Conservation (phyloP, 2,113 vertebrate genomes). For the Penelope pileata region DNA sequence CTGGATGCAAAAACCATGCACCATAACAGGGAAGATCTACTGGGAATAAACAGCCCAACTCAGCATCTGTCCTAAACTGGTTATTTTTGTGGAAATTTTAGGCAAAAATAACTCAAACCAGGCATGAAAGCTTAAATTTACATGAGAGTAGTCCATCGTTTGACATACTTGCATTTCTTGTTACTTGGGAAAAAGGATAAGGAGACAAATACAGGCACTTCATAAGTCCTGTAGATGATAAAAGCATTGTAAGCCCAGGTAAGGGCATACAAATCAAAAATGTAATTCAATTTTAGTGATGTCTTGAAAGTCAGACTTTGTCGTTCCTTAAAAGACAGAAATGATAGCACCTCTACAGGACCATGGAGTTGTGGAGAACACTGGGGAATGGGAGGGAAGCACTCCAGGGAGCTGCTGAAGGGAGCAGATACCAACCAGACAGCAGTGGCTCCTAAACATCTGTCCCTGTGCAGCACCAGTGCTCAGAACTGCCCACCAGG, state of each 20-base stretch:
- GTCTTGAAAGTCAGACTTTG: neutral
- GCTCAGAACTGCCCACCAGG: neutral
- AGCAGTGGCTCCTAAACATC: neutral
- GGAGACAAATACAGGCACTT: too few species aligned
- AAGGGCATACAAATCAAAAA: neutral
- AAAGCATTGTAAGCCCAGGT: neutral
- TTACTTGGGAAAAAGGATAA: neutral
- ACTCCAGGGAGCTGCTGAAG: neutral
- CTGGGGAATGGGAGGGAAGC: fast-evolving
- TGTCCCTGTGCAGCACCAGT: neutral
- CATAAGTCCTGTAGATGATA: neutral
- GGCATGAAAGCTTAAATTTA: neutral
- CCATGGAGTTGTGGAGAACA: fast-evolving
- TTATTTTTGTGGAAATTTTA: neutral
- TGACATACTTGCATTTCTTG: neutral
- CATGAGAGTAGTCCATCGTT: neutral
- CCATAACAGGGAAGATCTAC: neutral
- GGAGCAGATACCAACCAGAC: fast-evolving
- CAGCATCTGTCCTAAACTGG: neutral
- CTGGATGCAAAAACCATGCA: neutral
- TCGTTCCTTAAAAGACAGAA: neutral
- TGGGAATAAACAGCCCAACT: neutral
- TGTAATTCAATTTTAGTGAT: neutral
- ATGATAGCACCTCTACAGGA: neutral
- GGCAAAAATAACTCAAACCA: neutral